A percentile compares a stretch with the other conserved stretches of the same genome.
phyloP scores from a whole-genome alignment of 2,113 vertebrate genomes.

The Malurus cyaneus region DNA sequence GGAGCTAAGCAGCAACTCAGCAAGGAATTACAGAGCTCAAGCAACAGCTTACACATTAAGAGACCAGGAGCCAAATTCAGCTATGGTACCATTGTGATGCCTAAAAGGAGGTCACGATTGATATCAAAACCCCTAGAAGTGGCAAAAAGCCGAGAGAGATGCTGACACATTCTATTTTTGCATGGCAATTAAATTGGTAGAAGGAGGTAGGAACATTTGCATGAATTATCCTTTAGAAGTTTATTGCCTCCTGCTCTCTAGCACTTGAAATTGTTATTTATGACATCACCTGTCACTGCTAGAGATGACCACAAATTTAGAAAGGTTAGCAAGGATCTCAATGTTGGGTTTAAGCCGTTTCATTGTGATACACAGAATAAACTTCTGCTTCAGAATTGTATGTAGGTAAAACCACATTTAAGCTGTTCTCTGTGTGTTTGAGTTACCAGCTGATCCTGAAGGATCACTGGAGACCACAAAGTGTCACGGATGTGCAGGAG shows the following conservation, averaged over 20 bases:
- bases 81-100: not conserved
- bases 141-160: not conserved
- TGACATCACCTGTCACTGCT: not conserved
- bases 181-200: not conserved
- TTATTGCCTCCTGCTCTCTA: not conserved
- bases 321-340: not conserved
- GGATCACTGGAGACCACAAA: not conserved
- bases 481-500: not conserved
- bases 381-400: not conserved
- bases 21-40: slow-evolving; percentile 68
- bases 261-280: not conserved
- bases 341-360: not conserved
- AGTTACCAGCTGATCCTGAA: not conserved
- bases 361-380: not conserved
- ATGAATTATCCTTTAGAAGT: not conserved
- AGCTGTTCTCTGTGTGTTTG: not conserved
- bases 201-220: not conserved
- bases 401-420: not conserved
- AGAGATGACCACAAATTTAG: not conserved
- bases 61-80: slow-evolving; percentile 24
- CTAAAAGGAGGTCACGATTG: not conserved
- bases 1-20: slow-evolving; percentile 75
- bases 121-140: not conserved
- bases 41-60: slow-evolving; percentile 52
- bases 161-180: not conserved